Conservation (phyloP, 2,797 vertebrate genomes). For the Bothrops alternatus region DNA sequence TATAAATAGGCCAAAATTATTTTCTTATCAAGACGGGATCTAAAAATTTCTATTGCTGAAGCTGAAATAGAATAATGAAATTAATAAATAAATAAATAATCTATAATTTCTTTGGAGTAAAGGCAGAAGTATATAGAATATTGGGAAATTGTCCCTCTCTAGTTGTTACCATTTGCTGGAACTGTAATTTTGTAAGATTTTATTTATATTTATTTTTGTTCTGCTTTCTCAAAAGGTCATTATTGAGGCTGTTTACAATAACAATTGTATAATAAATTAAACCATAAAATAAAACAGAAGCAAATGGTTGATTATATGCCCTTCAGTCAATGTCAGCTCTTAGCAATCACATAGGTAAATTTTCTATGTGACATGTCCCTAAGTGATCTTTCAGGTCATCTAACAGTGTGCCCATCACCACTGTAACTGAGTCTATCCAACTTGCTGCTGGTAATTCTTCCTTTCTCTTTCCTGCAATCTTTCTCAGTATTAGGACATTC, state of each 20-base stretch:
- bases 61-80: background rate
- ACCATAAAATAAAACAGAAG: background rate
- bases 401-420: background rate
- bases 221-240: background rate
- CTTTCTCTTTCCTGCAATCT: background rate
- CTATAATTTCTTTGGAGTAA: background rate
- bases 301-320: background rate
- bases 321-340: background rate
- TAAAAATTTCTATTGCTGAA: background rate
- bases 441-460: background rate
- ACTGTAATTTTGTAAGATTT: background rate
- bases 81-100: background rate
- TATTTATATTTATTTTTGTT: background rate
- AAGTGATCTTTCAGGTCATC: background rate
- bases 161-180: background rate
- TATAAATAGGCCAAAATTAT: background rate
- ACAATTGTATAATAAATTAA: background rate
- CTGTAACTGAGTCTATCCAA: background rate
- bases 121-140: background rate
- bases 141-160: background rate
- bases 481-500: background rate
- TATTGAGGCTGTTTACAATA: background rate
- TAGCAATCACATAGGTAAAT: background rate
- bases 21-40: background rate
- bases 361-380: background rate